Percentiles rank a stretch among this genome's conserved stretches.
Evolutionary conservation across 2,888 invertebrate species (phyloP).

Genomic region (Chouioia cunea): DNA sequence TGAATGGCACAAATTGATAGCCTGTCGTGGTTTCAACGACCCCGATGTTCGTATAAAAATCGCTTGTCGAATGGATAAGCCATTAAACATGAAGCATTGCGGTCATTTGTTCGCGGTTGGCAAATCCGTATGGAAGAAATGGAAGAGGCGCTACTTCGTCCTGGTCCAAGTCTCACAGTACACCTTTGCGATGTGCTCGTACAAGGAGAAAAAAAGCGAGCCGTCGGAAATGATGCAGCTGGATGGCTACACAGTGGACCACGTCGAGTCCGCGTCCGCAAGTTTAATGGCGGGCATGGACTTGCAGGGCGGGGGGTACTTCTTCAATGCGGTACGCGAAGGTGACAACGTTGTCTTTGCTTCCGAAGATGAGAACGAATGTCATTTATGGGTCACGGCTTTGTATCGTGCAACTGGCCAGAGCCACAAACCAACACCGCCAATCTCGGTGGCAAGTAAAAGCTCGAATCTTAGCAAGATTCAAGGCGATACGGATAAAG

Average conservation of each 20-base stretch:
- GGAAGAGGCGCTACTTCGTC: constrained; percentile 98
- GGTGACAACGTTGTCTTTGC: constrained; percentile 97
- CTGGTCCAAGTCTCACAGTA: constrained; percentile 99
- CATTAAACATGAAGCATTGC: constrained; percentile 99
- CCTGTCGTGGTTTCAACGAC: constrained; percentile 94
- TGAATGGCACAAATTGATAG: constrained; percentile 98
- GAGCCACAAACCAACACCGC: constrained; percentile 98
- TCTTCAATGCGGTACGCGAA: constrained; percentile 98
- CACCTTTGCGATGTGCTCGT: constrained; percentile 99
- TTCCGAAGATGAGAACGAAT: constrained; percentile 97
- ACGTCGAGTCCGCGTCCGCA: constrained; percentile 93
- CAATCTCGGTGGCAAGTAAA: constrained; percentile 86
- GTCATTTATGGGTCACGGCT: constrained; percentile 99
- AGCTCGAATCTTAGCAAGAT: constrained; percentile 88
- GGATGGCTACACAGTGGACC: constrained; percentile 99
- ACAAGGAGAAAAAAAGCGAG: constrained; percentile 98
- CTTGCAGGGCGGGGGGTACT: constrained; percentile 76
- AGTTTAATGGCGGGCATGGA: constrained; percentile 93
- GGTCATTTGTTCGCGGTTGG: constrained; percentile 95
- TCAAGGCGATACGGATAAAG: constrained; percentile 95
- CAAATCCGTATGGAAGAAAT: constrained; percentile 98
- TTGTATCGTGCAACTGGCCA: constrained; percentile 99
- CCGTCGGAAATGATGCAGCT: constrained; percentile 99
- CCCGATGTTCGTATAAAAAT: constrained; percentile 97
- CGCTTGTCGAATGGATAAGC: constrained; percentile 98